Evolutionary conservation across 2,113 vertebrate species (phyloP).

Genomic region (Paraplagusia blochii): DNA sequence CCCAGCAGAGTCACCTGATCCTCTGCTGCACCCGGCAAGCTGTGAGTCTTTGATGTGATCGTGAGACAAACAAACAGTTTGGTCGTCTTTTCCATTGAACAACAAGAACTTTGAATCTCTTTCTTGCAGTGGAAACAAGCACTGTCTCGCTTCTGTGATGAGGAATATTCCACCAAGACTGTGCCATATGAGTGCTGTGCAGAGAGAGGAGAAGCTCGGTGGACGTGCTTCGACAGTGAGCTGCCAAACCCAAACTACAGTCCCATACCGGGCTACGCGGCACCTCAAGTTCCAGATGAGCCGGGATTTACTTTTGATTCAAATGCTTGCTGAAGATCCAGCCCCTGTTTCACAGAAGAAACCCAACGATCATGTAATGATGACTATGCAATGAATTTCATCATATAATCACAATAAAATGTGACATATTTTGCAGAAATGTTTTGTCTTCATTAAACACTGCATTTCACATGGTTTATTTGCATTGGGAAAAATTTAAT

Average conservation of each 20-base stretch:
- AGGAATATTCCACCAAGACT: slow-evolving; percentile 60
- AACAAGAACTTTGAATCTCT: neutral
- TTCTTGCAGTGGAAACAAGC: slow-evolving; percentile 63
- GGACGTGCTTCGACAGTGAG: slow-evolving; percentile 57
- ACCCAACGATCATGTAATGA: too few relatives aligned
- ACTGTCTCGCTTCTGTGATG: slow-evolving; percentile 60
- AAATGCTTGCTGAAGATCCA: slow-evolving; percentile 32
- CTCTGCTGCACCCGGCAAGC: slow-evolving; percentile 72
- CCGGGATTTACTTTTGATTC: slow-evolving; percentile 46
- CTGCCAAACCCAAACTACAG: slow-evolving; percentile 57
- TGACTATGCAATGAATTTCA: too few relatives aligned
- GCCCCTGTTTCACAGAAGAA: neutral
- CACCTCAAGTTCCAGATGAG: neutral
- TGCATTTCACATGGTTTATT: too few relatives aligned
- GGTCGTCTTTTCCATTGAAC: neutral
- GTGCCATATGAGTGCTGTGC: slow-evolving; percentile 53
- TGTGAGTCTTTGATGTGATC: slow-evolving; percentile 62
- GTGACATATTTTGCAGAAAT: too few relatives aligned
- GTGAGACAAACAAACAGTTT: too few relatives aligned
- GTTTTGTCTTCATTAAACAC: too few relatives aligned
- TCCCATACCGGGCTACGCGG: slow-evolving; percentile 31
- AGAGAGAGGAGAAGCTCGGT: slow-evolving; percentile 5
- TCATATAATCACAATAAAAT: too few relatives aligned
- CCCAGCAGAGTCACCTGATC: slow-evolving; percentile 13
- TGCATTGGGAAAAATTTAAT: too few relatives aligned